Percentiles rank a stretch among this genome's conserved stretches.
phyloP scores from a whole-genome alignment of 2,113 vertebrate species.

The Numenius arquata region DNA sequence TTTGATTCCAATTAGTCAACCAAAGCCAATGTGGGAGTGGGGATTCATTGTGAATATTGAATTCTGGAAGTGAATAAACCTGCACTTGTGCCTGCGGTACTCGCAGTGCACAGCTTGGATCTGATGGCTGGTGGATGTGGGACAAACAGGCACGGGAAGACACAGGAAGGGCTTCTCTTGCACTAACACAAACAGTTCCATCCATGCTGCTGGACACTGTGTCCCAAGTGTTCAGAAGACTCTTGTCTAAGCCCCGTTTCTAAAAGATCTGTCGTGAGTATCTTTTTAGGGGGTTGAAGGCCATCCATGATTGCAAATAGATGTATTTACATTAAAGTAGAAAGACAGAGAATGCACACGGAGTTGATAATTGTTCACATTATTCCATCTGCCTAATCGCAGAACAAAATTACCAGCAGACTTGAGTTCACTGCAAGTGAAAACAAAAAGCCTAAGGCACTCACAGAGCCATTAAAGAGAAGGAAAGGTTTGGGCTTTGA shows the following conservation, averaged over 20 bases:
- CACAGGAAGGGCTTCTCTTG: background rate
- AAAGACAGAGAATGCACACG: background rate
- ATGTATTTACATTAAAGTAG: slow-evolving; percentile 5
- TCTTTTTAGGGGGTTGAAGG: background rate
- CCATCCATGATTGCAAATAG: background rate
- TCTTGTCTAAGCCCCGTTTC: background rate
- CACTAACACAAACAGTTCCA: background rate
- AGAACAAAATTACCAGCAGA: slow-evolving; percentile 19
- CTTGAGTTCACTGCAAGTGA: background rate
- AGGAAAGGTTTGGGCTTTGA: slow-evolving; percentile 5
- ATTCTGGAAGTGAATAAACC: background rate
- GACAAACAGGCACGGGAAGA: background rate
- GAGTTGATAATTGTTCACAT: slow-evolving; percentile 30
- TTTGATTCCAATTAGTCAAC: background rate
- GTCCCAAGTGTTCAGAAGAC: background rate
- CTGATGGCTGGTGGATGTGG: background rate
- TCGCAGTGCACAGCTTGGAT: background rate
- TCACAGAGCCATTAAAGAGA: slow-evolving; percentile 8
- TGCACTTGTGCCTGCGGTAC: background rate
- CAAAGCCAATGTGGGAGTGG: background rate
- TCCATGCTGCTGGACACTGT: background rate
- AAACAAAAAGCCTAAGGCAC: slow-evolving; percentile 43
- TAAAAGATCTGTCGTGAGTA: background rate
- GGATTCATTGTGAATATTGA: background rate
- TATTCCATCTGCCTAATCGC: slow-evolving; percentile 33